Conservation (phyloP, 2,113 vertebrate genomes). For the Gymnarchus niloticus region DNA sequence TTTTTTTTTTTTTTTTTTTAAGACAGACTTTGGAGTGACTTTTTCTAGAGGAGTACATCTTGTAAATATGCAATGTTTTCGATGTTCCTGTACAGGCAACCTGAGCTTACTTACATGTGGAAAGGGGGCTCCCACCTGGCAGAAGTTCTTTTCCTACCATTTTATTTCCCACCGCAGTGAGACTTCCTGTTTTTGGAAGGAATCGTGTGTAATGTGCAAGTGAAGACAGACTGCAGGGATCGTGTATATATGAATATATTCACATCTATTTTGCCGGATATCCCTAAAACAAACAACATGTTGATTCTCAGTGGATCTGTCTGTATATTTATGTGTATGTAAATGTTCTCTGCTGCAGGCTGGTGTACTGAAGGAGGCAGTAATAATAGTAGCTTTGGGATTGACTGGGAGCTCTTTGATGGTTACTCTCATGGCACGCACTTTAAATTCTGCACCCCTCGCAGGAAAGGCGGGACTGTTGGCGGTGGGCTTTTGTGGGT, state of each 20-base stretch:
- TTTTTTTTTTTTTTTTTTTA: not conserved
- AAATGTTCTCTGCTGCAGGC: conserved; percentile 56
- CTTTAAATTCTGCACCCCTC: conserved; percentile 36
- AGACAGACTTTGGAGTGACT: conserved; percentile 10
- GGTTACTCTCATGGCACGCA: conserved; percentile 58
- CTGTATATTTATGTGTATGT: conserved; percentile 60
- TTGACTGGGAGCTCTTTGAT: conserved; percentile 52
- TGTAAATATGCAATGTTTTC: conserved; percentile 57
- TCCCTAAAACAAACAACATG: conserved; percentile 64
- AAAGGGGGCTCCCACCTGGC: conserved; percentile 49
- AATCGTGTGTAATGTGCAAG: conserved; percentile 41
- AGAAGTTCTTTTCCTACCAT: conserved; percentile 57
- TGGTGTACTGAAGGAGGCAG: conserved; percentile 46
- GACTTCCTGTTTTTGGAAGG: conserved; percentile 53
- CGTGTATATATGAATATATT: conserved; percentile 66
- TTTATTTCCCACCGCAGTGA: conserved; percentile 55
- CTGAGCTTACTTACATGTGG: conserved; percentile 50
- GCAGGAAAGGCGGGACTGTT: not conserved
- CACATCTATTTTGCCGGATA: conserved; percentile 67
- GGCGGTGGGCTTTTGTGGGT: not conserved
- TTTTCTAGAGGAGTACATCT: conserved; percentile 41
- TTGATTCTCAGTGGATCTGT: conserved; percentile 68
- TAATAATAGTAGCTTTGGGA: conserved; percentile 38
- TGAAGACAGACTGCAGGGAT: conserved; percentile 7
- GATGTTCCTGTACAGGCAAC: conserved; percentile 46